Conservation (phyloP, 2,113 vertebrate genomes). For the Gallinago paraguaiae region DNA sequence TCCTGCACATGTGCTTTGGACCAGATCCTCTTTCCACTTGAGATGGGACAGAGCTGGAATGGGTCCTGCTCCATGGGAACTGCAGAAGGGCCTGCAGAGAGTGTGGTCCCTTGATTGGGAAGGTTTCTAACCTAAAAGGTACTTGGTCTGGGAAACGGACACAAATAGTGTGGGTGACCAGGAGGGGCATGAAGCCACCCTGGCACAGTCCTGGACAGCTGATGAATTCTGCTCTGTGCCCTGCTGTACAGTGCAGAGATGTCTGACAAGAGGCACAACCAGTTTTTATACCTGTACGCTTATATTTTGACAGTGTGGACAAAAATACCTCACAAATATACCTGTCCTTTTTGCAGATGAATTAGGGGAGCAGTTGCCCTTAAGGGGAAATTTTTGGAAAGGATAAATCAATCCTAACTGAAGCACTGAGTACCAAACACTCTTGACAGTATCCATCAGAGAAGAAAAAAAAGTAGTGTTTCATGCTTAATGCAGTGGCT, state of each 20-base stretch:
- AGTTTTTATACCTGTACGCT: not conserved
- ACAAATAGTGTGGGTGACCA: not conserved
- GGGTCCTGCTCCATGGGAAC: not conserved
- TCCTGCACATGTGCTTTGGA: not conserved
- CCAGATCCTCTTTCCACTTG: not conserved
- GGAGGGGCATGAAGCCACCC: not conserved
- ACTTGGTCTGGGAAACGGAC: not conserved
- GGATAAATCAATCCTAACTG: not conserved
- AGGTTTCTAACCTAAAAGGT: not conserved
- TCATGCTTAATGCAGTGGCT: not conserved
- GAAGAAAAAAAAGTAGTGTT: not conserved
- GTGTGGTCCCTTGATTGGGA: accelerated
- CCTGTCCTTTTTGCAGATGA: not conserved
- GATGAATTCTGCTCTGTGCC: not conserved
- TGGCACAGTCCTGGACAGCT: not conserved
- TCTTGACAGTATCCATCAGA: not conserved
- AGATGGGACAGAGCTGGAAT: not conserved
- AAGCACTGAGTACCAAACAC: not conserved
- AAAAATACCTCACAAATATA: not conserved
- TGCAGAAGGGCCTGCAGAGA: not conserved
- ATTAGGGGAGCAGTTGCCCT: not conserved
- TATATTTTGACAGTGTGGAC: not conserved
- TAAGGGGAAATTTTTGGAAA: not conserved
- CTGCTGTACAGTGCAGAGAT: not conserved
- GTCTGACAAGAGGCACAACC: not conserved